Evolutionary conservation across 2,888 invertebrate species (phyloP).

Genomic region (Odiellus spinosus): DNA sequence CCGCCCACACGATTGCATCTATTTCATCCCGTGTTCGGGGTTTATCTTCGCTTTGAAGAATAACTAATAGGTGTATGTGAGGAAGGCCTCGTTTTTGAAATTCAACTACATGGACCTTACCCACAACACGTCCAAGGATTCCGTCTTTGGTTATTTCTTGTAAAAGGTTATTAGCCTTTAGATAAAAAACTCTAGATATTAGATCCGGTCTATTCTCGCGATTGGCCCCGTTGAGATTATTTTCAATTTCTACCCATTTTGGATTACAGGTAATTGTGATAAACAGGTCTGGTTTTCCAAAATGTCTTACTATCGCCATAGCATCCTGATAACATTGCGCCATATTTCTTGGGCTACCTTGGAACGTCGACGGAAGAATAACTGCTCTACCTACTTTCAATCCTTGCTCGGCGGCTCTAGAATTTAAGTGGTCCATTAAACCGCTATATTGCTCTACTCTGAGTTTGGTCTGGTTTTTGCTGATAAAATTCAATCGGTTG

Average conservation of each 20-base stretch:
- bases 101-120: conserved; percentile 19
- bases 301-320: conserved; percentile 31
- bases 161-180: conserved; percentile 8
- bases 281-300: conserved; percentile 33
- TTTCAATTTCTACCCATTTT: conserved; percentile 29
- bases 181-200: conserved; percentile 25
- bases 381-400: not conserved
- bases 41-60: conserved; percentile 10
- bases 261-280: conserved; percentile 33
- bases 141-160: conserved; percentile 6
- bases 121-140: conserved; percentile 20
- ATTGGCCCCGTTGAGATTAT: conserved; percentile 20
- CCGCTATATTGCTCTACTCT: conserved; percentile 21
- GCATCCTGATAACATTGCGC: conserved; percentile 30
- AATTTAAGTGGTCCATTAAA: conserved; percentile 14
- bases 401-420: not conserved
- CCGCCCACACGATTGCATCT: conserved; percentile 15
- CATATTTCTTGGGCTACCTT: conserved; percentile 26
- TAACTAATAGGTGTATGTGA: conserved; percentile 8
- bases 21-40: conserved; percentile 16
- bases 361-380: conserved; percentile 17
- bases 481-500: conserved; percentile 18
- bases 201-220: conserved; percentile 28
- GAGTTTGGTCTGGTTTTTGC: conserved; percentile 21
- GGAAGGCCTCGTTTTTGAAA: conserved; percentile 22